Evolutionary conservation across 2,113 vertebrate genomes (phyloP).

Genomic region (Cyprinodon tularosa): DNA sequence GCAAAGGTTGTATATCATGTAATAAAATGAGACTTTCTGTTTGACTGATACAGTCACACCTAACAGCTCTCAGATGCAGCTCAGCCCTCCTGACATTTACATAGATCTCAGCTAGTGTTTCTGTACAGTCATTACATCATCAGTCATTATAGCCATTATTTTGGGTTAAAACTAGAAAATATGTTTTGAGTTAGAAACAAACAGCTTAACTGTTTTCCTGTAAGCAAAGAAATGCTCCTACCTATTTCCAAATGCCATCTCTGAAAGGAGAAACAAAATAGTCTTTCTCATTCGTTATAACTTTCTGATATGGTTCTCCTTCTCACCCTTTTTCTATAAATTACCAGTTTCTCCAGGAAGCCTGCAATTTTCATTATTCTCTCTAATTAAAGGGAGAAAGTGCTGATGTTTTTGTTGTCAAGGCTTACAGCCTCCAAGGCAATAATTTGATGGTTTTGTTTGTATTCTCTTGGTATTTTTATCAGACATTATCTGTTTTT

Average conservation of each 20-base stretch:
- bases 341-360: neutral
- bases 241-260: neutral
- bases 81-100: neutral
- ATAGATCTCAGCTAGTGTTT: neutral
- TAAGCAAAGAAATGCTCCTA: neutral
- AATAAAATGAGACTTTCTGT: neutral
- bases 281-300: constrained; percentile 14
- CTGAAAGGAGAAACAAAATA: constrained; percentile 6
- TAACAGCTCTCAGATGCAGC: no score
- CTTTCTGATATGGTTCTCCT: constrained; percentile 13
- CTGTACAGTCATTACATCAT: neutral
- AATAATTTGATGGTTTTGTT: constrained; percentile 11
- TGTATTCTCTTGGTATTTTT: constrained; percentile 28
- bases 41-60: neutral
- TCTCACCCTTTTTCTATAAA: constrained; percentile 6
- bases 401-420: constrained; percentile 12
- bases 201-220: neutral
- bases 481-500: constrained; percentile 36
- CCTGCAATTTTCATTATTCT: constrained; percentile 11
- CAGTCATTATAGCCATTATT: neutral
- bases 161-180: neutral
- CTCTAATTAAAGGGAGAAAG: constrained; percentile 8
- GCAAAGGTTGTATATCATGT: neutral
- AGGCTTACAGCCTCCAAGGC: neutral
- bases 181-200: neutral